Base-by-base conservation (phyloP, 2,888 invertebrate genomes). In the Bugula neritina region DNA sequence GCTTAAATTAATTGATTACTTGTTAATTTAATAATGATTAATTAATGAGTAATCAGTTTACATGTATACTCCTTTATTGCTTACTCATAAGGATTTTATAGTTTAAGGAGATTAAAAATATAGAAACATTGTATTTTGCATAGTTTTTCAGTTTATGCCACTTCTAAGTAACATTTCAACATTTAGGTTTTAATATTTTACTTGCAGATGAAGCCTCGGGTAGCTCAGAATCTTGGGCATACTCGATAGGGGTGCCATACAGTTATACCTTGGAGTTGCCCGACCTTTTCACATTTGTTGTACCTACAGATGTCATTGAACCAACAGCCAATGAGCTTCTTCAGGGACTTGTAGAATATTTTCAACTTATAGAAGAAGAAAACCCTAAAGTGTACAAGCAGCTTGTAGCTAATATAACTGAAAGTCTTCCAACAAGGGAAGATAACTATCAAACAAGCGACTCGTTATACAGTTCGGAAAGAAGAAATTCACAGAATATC, bases 151-250 rank as follows among this genome's bases (percentile, higher is more conserved):
- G n/a, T n/a, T n/a, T n/a, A n/a, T n/a, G n/a, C n/a, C n/a, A n/a
- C n/a, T n/a, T n/a, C n/a, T n/a, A n/a, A n/a, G n/a, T n/a, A n/a
- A n/a, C n/a, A n/a, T n/a, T n/a, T n/a, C n/a, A n/a, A n/a, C n/a
- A n/a, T n/a, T n/a, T n/a, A n/a, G 5, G 17, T 43, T 43, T 43
- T 43, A 43, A 5, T 17, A 10, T 43, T 43, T 43, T 43, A 17
- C 43, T 43, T 63, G 63, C 27, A 63, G 63, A 63, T 63, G 63
- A 63, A 63, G 63, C 63, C 27, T 63, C 63, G n/a, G 63, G 63
- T 3, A 63, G 63, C 27, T 63, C 63, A 31, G 63, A 63, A n/a
- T 63, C 63, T 2, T 63, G 63, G 63, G 63, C 63, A 27, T 63
- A 63, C 31, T 63, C 63, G 10, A 31, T 63, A 31, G 63, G 63